These are phyloP conservation scores for Xanthia togata DNA, from an alignment of 2,888 invertebrate genomes.

Conservation along the genomic window DNA sequence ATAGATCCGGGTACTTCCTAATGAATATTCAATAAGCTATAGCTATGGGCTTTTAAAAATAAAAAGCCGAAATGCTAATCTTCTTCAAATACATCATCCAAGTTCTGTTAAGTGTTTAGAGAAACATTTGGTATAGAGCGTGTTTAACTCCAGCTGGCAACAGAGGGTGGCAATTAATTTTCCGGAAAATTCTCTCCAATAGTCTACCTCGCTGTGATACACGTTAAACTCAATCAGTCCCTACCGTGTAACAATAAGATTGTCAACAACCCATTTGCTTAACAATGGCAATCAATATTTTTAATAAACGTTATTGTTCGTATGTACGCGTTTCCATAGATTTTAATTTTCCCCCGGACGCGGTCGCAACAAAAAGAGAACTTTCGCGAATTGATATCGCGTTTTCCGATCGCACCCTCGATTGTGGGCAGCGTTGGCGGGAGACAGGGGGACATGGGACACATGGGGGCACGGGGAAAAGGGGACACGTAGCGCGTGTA, in stretches of 20 bases:
- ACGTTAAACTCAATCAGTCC: conserved; percentile 10
- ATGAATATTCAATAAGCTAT: conserved; percentile 44
- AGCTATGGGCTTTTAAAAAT: conserved; percentile 14
- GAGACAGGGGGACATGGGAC: conserved; percentile 14
- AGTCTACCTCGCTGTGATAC: not conserved
- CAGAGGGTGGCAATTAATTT: not conserved
- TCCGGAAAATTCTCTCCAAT: not conserved
- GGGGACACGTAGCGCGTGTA: conserved; percentile 66
- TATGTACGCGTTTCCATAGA: conserved; percentile 63
- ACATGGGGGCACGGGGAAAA: conserved; percentile 22
- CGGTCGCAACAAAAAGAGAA: conserved; percentile 73
- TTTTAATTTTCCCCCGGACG: conserved; percentile 77
- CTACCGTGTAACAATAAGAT: conserved; percentile 22
- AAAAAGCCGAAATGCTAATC: conserved; percentile 28
- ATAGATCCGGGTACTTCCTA: conserved; percentile 46
- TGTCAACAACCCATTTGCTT: conserved; percentile 42
- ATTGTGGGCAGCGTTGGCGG: conserved; percentile 65
- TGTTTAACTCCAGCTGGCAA: not conserved
- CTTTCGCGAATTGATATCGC: conserved; percentile 81
- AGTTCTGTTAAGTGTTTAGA: not conserved
- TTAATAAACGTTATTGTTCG: conserved; percentile 66
- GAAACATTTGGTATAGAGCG: not conserved
- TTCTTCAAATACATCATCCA: conserved; percentile 21
- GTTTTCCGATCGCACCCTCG: conserved; percentile 78
- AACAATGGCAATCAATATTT: conserved; percentile 55